These are phyloP conservation scores for Tigriopus californicus DNA, from an alignment of 2,888 invertebrate genomes.

Conservation along the genomic window DNA sequence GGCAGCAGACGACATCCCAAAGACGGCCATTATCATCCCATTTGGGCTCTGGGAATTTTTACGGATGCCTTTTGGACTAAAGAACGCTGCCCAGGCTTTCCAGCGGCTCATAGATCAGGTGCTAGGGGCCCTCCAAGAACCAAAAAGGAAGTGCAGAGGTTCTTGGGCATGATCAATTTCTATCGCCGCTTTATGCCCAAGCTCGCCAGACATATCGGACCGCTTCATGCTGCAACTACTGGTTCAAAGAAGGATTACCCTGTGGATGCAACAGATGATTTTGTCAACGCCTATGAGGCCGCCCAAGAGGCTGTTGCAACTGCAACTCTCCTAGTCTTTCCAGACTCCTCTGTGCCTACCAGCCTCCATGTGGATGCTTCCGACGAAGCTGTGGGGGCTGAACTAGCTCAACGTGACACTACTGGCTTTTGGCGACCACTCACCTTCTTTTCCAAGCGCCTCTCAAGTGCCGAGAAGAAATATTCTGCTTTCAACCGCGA, in stretches of 20 bases:
- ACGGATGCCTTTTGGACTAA: conserved; percentile 14
- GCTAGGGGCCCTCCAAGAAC: neutral
- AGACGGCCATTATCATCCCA: conserved; percentile 15
- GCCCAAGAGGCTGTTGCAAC: neutral
- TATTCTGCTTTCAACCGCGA: neutral
- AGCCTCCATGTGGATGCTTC: neutral
- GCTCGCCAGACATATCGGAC: no score
- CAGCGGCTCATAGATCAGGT: conserved; percentile 13
- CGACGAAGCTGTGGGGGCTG: neutral
- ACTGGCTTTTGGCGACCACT: neutral
- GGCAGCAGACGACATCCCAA: neutral
- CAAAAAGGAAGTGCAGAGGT: no score
- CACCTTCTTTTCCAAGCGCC: neutral
- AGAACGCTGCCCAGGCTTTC: conserved; percentile 14
- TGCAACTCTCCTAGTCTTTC: neutral
- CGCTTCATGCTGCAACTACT: no score
- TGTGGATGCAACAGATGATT: no score
- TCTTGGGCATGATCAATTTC: no score
- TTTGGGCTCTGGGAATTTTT: conserved; percentile 12
- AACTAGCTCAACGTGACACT: neutral
- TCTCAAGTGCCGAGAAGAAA: neutral
- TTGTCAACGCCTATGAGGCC: neutral
- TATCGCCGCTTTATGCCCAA: no score
- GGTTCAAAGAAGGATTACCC: neutral
- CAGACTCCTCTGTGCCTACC: neutral